Evolutionary conservation across 1,140 invertebrate species (phyloP).

Genomic region (Nasonia longicornis): DNA sequence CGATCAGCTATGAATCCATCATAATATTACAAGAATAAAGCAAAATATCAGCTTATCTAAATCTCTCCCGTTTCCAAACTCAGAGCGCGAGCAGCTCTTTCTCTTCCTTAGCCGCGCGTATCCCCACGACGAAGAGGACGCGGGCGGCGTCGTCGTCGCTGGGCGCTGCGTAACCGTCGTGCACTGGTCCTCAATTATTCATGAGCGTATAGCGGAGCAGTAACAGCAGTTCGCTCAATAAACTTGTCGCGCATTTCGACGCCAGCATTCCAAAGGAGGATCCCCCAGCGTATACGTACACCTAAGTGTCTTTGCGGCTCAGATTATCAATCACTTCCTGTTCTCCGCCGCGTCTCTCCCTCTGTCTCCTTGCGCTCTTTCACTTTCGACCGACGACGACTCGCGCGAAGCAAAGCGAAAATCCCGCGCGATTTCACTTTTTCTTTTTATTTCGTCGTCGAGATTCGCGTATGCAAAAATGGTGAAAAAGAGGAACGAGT

Average conservation of each 20-base stretch:
- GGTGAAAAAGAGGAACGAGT: not conserved
- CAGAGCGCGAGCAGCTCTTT: conserved; percentile 7
- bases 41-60: not conserved
- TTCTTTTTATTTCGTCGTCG: not conserved
- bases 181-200: conserved; percentile 55
- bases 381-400: not conserved
- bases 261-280: conserved; percentile 48
- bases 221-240: conserved; percentile 46
- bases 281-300: conserved; percentile 49
- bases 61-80: not conserved
- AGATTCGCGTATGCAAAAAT: not conserved
- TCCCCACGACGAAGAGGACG: not conserved
- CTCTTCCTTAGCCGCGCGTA: not conserved
- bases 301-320: conserved; percentile 39
- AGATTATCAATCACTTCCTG: conserved; percentile 44
- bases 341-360: not conserved
- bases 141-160: not conserved
- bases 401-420: not conserved
- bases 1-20: not conserved
- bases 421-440: conserved; percentile 18
- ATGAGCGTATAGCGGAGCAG: conserved; percentile 46
- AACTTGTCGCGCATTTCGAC: conserved; percentile 53
- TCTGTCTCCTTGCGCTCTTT: not conserved
- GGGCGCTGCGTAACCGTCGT: conserved; percentile 39
- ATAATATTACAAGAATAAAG: not conserved